Evolutionary conservation across 2,113 vertebrate species (phyloP).

Genomic region (Elgaria multicarinata): DNA sequence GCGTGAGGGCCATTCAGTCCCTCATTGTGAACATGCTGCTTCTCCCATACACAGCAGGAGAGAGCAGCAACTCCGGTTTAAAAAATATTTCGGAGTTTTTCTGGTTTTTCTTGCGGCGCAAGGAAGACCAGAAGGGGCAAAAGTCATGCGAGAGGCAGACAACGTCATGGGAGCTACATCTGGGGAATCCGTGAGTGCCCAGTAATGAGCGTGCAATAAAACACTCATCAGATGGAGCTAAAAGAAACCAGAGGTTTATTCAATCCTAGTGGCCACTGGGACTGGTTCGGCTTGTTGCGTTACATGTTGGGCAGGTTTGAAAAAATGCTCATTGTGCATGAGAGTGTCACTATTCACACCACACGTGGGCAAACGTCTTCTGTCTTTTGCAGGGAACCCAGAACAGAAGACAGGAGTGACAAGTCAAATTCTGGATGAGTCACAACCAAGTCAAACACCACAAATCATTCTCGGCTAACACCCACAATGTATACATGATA

Average conservation of each 20-base stretch:
- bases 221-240: too few relatives aligned
- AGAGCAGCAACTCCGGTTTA: too few relatives aligned
- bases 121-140: too few relatives aligned
- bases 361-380: background rate
- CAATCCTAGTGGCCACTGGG: background rate
- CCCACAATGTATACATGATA: background rate
- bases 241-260: background rate
- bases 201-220: too few relatives aligned
- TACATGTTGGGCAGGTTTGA: background rate
- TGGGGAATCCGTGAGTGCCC: too few relatives aligned
- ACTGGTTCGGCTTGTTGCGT: background rate
- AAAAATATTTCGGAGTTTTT: too few relatives aligned
- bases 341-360: background rate
- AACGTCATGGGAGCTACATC: too few relatives aligned
- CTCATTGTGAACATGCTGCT: too few relatives aligned
- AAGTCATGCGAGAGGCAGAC: too few relatives aligned
- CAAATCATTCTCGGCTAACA: background rate
- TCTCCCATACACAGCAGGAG: too few relatives aligned
- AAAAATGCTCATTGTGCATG: background rate
- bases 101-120: too few relatives aligned
- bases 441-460: background rate
- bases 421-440: background rate
- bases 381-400: background rate
- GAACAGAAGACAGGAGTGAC: background rate
- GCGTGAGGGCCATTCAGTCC: too few relatives aligned